A percentile compares a stretch with the other conserved stretches of the same genome.
These are phyloP conservation scores for Palythoa grandiflora DNA, from an alignment of 92 coral and sea anemone species.

Conservation along the genomic window DNA sequence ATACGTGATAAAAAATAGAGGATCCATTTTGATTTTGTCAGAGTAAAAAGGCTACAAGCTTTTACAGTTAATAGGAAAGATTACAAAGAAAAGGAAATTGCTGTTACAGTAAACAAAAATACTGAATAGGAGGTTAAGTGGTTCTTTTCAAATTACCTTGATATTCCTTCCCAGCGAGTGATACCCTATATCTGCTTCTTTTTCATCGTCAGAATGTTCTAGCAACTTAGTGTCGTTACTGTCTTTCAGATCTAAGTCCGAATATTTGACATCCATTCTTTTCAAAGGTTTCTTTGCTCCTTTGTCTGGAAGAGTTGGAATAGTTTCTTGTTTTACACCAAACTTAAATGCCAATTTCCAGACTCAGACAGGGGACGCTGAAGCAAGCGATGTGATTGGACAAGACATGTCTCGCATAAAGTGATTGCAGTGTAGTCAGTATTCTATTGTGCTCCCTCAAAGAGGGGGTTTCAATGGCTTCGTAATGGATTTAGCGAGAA, in stretches of 20 bases:
- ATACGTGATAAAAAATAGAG: background rate
- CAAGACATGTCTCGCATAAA: background rate
- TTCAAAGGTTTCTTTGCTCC: no score
- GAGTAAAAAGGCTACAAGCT: background rate
- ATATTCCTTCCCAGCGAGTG: slow-evolving; percentile 86
- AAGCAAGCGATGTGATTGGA: slow-evolving; percentile 64
- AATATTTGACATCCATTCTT: slow-evolving; percentile 19
- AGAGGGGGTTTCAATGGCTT: background rate
- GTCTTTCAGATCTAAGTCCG: slow-evolving; percentile 59
- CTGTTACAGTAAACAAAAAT: background rate
- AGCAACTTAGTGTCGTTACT: slow-evolving; percentile 20
- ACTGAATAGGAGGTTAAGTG: background rate
- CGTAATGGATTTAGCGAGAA: slow-evolving; percentile 26
- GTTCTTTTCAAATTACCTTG: slow-evolving; percentile 60
- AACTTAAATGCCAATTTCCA: background rate
- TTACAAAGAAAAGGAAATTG: background rate
- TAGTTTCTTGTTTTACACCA: background rate
- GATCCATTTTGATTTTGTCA: background rate
- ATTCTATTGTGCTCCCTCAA: slow-evolving; percentile 56
- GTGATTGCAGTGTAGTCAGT: slow-evolving; percentile 58
- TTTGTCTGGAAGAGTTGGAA: background rate
- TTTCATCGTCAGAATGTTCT: slow-evolving; percentile 59
- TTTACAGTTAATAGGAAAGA: background rate
- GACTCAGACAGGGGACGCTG: slow-evolving; percentile 68
- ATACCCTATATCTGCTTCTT: slow-evolving; percentile 83